Evolutionary conservation across 2,797 vertebrate species (phyloP).

Genomic region (Hephaestus fuliginosus): DNA sequence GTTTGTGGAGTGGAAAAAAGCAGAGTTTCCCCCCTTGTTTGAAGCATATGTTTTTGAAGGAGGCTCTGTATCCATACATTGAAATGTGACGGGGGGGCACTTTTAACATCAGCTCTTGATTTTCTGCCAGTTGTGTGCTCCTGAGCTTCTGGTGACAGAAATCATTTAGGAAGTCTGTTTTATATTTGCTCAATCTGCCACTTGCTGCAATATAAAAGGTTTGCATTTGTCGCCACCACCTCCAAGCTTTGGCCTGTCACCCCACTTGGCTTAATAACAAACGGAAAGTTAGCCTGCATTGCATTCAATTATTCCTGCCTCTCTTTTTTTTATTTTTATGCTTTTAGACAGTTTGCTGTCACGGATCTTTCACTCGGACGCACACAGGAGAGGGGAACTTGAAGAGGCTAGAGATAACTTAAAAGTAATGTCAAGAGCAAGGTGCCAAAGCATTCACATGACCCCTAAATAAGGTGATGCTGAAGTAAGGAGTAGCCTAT

Average conservation of each 20-base stretch:
- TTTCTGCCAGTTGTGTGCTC: constrained; percentile 1
- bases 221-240: neutral
- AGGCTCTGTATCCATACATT: neutral
- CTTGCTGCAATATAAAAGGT: neutral
- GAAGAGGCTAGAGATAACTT: neutral
- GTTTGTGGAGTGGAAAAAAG: neutral
- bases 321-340: rapidly evolving
- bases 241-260: neutral
- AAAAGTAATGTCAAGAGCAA: neutral
- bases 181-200: neutral
- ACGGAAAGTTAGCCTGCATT: constrained; percentile 23
- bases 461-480: neutral
- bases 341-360: neutral
- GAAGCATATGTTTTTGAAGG: neutral
- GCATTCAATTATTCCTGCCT: neutral
- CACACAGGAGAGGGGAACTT: neutral
- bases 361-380: neutral
- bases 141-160: neutral
- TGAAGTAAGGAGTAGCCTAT: neutral
- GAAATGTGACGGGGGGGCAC: neutral
- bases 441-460: neutral
- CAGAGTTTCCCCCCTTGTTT: neutral
- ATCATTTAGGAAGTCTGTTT: neutral
- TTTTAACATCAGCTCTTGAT: neutral
- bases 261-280: neutral